Percentiles rank a stretch among this genome's conserved stretches.
Evolutionary conservation across 2,113 vertebrate genomes (phyloP).

Genomic region (Upupa epops): DNA sequence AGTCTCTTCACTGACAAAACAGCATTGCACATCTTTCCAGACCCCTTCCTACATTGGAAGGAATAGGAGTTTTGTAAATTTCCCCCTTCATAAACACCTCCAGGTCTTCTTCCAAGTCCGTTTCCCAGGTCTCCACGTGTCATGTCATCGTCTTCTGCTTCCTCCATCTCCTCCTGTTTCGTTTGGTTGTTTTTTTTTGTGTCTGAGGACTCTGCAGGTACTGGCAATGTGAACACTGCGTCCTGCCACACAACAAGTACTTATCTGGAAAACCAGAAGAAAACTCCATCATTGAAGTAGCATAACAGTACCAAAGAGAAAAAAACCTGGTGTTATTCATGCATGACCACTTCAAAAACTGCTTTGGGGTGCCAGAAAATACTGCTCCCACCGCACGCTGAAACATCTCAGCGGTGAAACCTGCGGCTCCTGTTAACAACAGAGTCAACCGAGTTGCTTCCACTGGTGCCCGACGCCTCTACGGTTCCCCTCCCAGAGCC

Average conservation of each 20-base stretch:
- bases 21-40: neutral
- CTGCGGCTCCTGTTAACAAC: neutral
- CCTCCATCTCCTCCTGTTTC: neutral
- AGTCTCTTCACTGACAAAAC: neutral
- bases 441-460: too few relatives aligned
- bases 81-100: constrained; percentile 46
- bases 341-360: rapidly evolving
- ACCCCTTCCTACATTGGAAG: constrained; percentile 24
- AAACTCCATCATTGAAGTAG: neutral
- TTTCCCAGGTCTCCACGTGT: constrained; percentile 85
- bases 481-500: too few relatives aligned
- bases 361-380: neutral
- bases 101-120: constrained; percentile 75
- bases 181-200: neutral
- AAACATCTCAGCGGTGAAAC: neutral
- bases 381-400: rapidly evolving
- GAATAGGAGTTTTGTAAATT: neutral
- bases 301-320: rapidly evolving
- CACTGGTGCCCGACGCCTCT: too few relatives aligned
- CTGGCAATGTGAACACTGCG: neutral
- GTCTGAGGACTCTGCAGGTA: neutral
- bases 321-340: too few relatives aligned
- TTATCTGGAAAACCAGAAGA: neutral
- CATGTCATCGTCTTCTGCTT: constrained; percentile 85
- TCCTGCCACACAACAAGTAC: neutral